A percentile compares a stretch with the other conserved stretches of the same genome.
phyloP scores from a whole-genome alignment of 2,797 vertebrate genomes.

The Sarcoramphus papa region DNA sequence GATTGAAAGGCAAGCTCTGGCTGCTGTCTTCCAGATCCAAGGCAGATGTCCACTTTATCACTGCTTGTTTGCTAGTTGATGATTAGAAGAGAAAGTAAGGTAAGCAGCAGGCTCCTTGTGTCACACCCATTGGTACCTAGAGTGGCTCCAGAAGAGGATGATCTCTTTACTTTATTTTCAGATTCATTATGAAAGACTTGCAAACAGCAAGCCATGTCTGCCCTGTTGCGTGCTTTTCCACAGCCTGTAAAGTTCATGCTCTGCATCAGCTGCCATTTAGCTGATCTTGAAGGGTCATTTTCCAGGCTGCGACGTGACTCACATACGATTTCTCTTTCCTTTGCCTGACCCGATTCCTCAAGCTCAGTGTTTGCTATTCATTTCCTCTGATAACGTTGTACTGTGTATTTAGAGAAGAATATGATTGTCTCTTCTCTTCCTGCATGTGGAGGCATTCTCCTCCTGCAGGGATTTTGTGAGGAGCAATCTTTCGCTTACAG shows the following conservation, averaged over 20 bases:
- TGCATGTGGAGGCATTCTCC: background rate
- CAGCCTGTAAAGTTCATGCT: background rate
- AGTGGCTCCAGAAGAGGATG: background rate
- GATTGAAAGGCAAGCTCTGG: background rate
- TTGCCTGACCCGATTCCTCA: background rate
- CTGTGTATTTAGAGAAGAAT: background rate
- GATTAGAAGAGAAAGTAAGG: background rate
- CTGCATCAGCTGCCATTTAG: background rate
- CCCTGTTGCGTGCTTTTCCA: background rate
- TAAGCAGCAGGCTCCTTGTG: background rate
- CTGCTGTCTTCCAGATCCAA: background rate
- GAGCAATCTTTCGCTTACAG: background rate
- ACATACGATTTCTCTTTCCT: rapidly evolving
- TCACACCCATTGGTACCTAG: rapidly evolving
- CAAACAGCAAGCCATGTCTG: background rate
- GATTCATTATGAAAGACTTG: background rate
- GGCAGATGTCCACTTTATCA: background rate
- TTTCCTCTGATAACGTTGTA: background rate
- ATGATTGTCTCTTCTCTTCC: background rate
- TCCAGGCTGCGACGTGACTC: background rate
- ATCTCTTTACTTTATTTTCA: background rate
- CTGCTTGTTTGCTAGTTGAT: background rate
- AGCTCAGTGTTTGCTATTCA: background rate
- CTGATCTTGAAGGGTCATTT: background rate
- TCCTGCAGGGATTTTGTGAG: background rate